Conservation (phyloP, 2,888 invertebrate genomes). For the Drosophila anomelani region DNA sequence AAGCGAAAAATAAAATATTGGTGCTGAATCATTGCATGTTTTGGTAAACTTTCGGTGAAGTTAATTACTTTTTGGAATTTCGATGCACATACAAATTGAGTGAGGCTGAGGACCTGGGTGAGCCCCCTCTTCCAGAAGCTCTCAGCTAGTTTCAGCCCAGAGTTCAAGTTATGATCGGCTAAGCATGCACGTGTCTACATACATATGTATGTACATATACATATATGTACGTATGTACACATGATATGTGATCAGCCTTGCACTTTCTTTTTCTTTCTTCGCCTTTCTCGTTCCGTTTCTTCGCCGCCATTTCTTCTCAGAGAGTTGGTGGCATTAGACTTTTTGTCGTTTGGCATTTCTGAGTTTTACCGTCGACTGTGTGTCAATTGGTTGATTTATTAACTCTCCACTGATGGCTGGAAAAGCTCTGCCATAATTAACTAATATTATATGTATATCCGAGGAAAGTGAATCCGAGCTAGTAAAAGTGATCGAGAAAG, state of each 20-base stretch:
- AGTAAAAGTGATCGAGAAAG: conserved; percentile 70
- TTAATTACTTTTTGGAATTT: conserved; percentile 17
- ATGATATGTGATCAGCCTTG: conserved; percentile 49
- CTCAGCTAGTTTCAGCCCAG: conserved; percentile 30
- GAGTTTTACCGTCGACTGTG: conserved; percentile 43
- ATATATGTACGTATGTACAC: conserved; percentile 3
- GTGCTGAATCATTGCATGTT: conserved; percentile 7
- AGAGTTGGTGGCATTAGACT: conserved; percentile 21
- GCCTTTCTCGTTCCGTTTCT: conserved; percentile 48
- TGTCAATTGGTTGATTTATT: conserved; percentile 69
- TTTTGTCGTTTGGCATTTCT: conserved; percentile 31
- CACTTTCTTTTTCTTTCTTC: conserved; percentile 68
- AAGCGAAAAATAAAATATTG: conserved; percentile 8
- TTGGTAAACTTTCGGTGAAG: conserved; percentile 11
- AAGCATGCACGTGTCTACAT: conserved; percentile 10
- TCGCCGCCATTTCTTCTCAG: conserved; percentile 57
- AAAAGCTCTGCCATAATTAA: conserved; percentile 67
- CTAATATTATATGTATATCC: conserved; percentile 67
- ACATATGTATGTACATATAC: not conserved
- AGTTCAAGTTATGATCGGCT: conserved; percentile 34
- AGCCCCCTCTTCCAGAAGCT: conserved; percentile 21
- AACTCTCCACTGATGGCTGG: conserved; percentile 44
- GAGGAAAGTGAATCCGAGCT: conserved; percentile 62
- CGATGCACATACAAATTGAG: not conserved
- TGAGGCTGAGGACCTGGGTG: conserved; percentile 24